Conservation (phyloP, 2,888 invertebrate genomes). For the Drosophila subsilvestris region DNA sequence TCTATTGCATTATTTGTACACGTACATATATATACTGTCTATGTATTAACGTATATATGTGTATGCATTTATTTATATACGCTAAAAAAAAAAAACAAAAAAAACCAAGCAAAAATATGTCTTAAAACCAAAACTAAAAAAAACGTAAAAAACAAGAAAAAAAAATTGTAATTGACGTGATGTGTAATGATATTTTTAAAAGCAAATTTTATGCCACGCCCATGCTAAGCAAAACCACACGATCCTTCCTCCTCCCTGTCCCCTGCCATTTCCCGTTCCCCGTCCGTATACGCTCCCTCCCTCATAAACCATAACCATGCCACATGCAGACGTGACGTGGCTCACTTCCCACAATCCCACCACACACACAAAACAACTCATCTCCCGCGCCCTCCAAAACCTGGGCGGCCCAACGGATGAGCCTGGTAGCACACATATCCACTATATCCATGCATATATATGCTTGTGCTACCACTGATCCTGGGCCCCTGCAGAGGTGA, state of each 20-base stretch:
- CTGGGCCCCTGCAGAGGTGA: slow-evolving; percentile 1
- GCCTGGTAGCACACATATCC: neutral
- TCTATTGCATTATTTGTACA: slow-evolving; percentile 82
- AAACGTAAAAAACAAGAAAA: slow-evolving; percentile 44
- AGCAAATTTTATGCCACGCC: slow-evolving; percentile 77
- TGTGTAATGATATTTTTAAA: slow-evolving; percentile 83
- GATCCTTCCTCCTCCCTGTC: slow-evolving; percentile 16
- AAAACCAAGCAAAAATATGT: slow-evolving; percentile 57
- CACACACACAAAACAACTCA: slow-evolving; percentile 14
- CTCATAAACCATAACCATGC: slow-evolving; percentile 30
- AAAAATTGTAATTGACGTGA: slow-evolving; percentile 81
- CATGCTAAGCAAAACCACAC: slow-evolving; percentile 40
- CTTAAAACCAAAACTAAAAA: slow-evolving; percentile 41
- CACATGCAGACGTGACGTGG: slow-evolving; percentile 1
- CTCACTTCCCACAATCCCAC: slow-evolving; percentile 10
- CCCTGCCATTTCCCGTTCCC: neutral
- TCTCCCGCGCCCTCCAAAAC: neutral
- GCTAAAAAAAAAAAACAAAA: slow-evolving; percentile 53
- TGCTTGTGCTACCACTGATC: neutral
- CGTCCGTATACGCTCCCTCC: neutral
- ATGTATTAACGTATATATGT: slow-evolving; percentile 62
- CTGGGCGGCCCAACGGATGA: neutral
- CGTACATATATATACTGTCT: slow-evolving; percentile 61
- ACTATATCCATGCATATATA: slow-evolving; percentile 3
- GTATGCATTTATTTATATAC: slow-evolving; percentile 77